Percentiles rank a stretch among this genome's conserved stretches.
These are phyloP conservation scores for Eleutherodactylus coqui DNA, from an alignment of 2,797 vertebrate species.

Conservation along the genomic window DNA sequence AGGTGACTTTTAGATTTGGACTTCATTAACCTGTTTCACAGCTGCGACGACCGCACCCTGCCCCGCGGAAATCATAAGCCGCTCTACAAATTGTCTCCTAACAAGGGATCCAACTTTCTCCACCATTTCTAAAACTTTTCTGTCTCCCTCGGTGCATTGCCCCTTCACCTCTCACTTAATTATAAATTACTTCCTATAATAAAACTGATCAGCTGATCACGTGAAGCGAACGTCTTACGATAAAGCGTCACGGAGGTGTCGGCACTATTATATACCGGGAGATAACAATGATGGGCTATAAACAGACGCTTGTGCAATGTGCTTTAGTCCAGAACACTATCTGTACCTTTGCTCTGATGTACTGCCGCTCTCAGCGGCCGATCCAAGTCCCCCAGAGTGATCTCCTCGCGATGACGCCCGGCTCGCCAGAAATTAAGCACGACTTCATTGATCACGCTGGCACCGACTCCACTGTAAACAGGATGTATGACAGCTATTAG, in stretches of 20 bases:
- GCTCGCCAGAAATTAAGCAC: conserved; percentile 89
- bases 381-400: conserved; percentile 87
- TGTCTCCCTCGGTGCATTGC: not conserved
- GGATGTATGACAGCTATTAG: conserved; percentile 68
- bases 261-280: not conserved
- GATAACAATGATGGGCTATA: not conserved
- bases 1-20: too few relatives aligned
- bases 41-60: too few relatives aligned
- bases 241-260: conserved; percentile 10
- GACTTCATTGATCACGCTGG: conserved; percentile 86
- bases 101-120: too few relatives aligned
- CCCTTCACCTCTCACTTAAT: not conserved
- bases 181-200: not conserved
- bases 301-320: conserved; percentile 1
- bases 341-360: conserved; percentile 81
- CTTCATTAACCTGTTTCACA: too few relatives aligned
- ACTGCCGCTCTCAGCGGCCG: conserved; percentile 82
- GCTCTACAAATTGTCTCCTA: too few relatives aligned
- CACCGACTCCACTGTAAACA: conserved; percentile 90
- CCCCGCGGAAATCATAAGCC: too few relatives aligned
- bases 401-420: conserved; percentile 87
- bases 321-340: not conserved
- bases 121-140: not conserved
- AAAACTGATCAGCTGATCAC: conserved; percentile 12
- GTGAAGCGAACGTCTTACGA: not conserved